Evolutionary conservation across 2,888 invertebrate species (phyloP).

Genomic region (Pterobdella sp.): DNA sequence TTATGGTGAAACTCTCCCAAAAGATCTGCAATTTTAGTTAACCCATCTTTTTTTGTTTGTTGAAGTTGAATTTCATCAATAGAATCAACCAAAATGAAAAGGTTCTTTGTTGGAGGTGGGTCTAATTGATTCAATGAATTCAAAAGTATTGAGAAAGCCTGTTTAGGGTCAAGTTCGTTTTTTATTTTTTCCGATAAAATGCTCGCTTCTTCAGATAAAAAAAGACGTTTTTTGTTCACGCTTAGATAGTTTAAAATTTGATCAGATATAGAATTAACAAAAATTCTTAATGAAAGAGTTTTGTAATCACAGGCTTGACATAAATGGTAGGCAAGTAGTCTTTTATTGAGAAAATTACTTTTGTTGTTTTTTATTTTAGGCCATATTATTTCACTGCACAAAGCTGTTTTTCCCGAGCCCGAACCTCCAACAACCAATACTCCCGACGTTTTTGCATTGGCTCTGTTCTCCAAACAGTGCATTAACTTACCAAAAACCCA

Average conservation of each 20-base stretch:
- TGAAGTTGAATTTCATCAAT: conserved; percentile 63
- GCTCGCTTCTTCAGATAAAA: background rate
- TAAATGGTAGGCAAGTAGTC: conserved; percentile 78
- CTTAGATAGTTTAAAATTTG: conserved; percentile 60
- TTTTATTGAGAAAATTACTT: conserved; percentile 60
- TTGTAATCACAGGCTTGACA: conserved; percentile 54
- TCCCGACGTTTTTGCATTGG: conserved; percentile 67
- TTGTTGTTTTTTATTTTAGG: conserved; percentile 61
- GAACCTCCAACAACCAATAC: conserved; percentile 81
- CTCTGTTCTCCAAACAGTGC: conserved; percentile 79
- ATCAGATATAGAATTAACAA: conserved; percentile 57
- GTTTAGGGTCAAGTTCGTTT: conserved; percentile 72
- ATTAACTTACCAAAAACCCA: conserved; percentile 91
- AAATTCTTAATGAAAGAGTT: conserved; percentile 74
- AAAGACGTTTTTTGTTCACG: conserved; percentile 22
- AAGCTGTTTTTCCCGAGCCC: conserved; percentile 79
- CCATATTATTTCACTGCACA: conserved; percentile 53
- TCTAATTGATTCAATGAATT: conserved; percentile 64
- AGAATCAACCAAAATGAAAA: conserved; percentile 80
- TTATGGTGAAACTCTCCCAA: conserved; percentile 80
- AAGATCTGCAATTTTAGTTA: conserved; percentile 58
- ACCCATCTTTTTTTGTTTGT: conserved; percentile 26
- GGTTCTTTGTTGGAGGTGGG: conserved; percentile 67
- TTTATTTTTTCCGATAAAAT: conserved; percentile 9
- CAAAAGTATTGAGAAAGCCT: conserved; percentile 78